Base-by-base conservation (phyloP, 2,888 invertebrate species). In the Buathra laborator region DNA sequence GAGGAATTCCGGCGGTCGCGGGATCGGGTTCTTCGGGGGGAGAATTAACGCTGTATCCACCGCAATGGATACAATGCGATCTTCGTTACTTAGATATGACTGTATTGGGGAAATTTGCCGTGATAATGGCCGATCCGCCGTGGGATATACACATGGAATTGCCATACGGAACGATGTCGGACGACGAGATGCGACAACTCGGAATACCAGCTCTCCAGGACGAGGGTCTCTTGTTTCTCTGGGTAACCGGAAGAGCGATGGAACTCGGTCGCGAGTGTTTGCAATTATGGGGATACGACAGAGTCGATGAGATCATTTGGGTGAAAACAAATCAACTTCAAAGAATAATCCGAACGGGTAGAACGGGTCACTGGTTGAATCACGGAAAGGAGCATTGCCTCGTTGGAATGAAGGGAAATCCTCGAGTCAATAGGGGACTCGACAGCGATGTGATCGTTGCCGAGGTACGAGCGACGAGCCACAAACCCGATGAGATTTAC, bases 71-170 rank as follows among this genome's bases (percentile, higher is more conserved):
- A 81, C 99, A 99, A 92, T 99, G 99, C 92, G 99, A 99, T 94
- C 95, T 99, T 75, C 95, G 99, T 87, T 98, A 96, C 91, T 95
- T 98, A 74, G 98, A 98, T 91, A 98, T 98, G 97, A 97, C 97
- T 0, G 97, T 97, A 74, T 94, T 99, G 92, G 98, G 98, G 94
- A 99, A 99, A 94, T 99, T 99, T 94, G 98, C 99, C 0, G 99
- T 99, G 3, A 98, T 99, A 88, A 99, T 99, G 99, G 99, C 99
- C 46, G 99, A 99, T 94, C 99, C 99, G 0, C 99, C 99, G 0
- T 99, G 99, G 99, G 99, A 99, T 92, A 99, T 99, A 88, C 99
- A 99, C 94, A 99, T 99, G 99, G 99, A 99, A 94, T 95, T 99
- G 66, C 99, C 99, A 0, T 99, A 99, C 93, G 99, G 99, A 1